A percentile compares a stretch with the other conserved stretches of the same genome.
Evolutionary conservation across 2,888 invertebrate genomes (phyloP).

Genomic region (Reticulitermes lucifugus): DNA sequence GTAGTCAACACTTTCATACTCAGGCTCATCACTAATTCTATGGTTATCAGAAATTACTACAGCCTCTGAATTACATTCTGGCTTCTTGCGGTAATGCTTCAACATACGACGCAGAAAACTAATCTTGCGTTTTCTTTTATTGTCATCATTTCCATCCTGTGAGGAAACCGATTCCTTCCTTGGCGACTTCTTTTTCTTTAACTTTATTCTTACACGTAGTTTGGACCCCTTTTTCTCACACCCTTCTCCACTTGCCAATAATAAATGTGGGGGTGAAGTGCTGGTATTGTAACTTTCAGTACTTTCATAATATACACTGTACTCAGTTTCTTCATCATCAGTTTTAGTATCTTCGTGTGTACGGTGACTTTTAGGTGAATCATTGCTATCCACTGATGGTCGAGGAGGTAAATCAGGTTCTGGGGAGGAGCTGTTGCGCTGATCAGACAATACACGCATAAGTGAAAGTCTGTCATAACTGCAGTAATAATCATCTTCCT

Average conservation of each 20-base stretch:
- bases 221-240: constrained; percentile 14
- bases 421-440: background rate
- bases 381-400: constrained; percentile 25
- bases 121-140: constrained; percentile 28
- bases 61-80: background rate
- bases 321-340: constrained; percentile 8
- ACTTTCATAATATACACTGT: constrained; percentile 28
- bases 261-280: background rate
- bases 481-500: constrained; percentile 46
- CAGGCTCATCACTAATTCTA: constrained; percentile 34
- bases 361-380: constrained; percentile 17
- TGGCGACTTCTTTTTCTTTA: constrained; percentile 26
- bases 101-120: constrained; percentile 45
- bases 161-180: constrained; percentile 23
- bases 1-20: constrained; percentile 47
- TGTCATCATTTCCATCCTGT: background rate
- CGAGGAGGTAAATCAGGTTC: constrained; percentile 51
- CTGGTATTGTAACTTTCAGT: background rate
- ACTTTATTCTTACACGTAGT: background rate
- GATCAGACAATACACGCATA: background rate
- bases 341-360: background rate
- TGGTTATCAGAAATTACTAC: background rate
- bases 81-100: constrained; percentile 30
- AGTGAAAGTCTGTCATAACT: constrained; percentile 35
- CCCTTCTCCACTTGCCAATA: constrained; percentile 2